Evolutionary conservation across 2,797 vertebrate genomes (phyloP).

Genomic region (Sebastes flavidus): DNA sequence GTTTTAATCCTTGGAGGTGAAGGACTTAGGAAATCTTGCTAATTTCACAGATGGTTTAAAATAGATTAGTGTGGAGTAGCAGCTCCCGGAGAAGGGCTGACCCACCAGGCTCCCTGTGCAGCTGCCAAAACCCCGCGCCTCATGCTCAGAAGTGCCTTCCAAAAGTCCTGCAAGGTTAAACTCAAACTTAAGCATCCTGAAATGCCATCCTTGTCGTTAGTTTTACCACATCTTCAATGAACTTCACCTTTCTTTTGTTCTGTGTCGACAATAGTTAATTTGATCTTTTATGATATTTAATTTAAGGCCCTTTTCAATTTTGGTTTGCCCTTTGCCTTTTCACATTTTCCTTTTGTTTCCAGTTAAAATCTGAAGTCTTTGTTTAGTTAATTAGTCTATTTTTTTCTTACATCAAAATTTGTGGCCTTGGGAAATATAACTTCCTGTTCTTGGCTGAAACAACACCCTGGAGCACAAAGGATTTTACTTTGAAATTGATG

Average conservation of each 20-base stretch:
- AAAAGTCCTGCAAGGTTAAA: conserved; percentile 91
- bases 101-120: conserved; percentile 87
- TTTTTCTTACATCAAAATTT: conserved; percentile 6
- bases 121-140: conserved; percentile 85
- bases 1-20: conserved; percentile 89
- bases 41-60: conserved; percentile 92
- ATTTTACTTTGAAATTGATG: conserved; percentile 59
- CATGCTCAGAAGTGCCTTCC: conserved; percentile 86
- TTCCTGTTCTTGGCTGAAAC: conserved; percentile 59
- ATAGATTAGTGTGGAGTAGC: conserved; percentile 88
- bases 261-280: background rate
- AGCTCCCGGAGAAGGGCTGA: conserved; percentile 85
- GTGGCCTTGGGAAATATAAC: conserved; percentile 44
- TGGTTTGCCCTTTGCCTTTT: background rate
- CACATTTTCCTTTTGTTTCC: background rate
- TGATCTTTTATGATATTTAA: background rate
- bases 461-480: conserved; percentile 61
- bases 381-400: background rate
- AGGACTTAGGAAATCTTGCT: conserved; percentile 90
- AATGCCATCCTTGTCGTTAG: conserved; percentile 66
- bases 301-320: background rate
- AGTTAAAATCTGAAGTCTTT: background rate
- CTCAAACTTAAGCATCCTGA: conserved; percentile 84
- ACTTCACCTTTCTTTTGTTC: conserved; percentile 28
- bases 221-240: conserved; percentile 36